Percentiles rank a stretch among this genome's conserved stretches.
These are phyloP conservation scores for Aporophyla lueneburgensis DNA, from an alignment of 2,888 invertebrate genomes.

Conservation along the genomic window DNA sequence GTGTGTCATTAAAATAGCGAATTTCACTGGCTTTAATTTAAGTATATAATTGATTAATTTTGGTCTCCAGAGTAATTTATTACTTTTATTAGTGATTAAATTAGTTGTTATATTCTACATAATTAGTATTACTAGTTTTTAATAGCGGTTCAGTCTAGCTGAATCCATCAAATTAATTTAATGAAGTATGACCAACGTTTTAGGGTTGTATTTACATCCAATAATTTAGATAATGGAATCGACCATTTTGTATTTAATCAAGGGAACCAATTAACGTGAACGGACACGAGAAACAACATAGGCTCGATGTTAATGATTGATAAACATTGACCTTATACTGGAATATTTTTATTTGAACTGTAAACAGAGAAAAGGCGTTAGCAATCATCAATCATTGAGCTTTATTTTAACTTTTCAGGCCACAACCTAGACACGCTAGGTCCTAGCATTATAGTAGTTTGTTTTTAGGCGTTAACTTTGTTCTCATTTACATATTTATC, in stretches of 20 bases:
- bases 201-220: neutral
- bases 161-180: conserved; percentile 16
- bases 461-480: neutral
- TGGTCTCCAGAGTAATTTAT: conserved; percentile 3
- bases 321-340: conserved; percentile 23
- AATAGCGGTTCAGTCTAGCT: conserved; percentile 5
- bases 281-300: conserved; percentile 4
- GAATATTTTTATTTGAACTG: conserved; percentile 38
- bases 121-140: conserved; percentile 4
- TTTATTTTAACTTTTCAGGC: neutral
- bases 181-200: neutral
- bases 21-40: neutral
- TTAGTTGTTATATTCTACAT: neutral
- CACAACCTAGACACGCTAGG: neutral
- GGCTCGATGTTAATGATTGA: conserved; percentile 25
- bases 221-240: conserved; percentile 41
- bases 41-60: neutral
- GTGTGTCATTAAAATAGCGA: neutral
- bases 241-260: conserved; percentile 21
- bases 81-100: neutral
- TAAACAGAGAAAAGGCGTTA: conserved; percentile 31
- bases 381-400: conserved; percentile 33
- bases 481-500: conserved; percentile 5
- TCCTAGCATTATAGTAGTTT: neutral
- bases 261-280: conserved; percentile 34